A percentile compares a stretch with the other conserved stretches of the same genome.
phyloP scores from a whole-genome alignment of 2,797 vertebrate genomes.

The Hephaestus fuliginosus region DNA sequence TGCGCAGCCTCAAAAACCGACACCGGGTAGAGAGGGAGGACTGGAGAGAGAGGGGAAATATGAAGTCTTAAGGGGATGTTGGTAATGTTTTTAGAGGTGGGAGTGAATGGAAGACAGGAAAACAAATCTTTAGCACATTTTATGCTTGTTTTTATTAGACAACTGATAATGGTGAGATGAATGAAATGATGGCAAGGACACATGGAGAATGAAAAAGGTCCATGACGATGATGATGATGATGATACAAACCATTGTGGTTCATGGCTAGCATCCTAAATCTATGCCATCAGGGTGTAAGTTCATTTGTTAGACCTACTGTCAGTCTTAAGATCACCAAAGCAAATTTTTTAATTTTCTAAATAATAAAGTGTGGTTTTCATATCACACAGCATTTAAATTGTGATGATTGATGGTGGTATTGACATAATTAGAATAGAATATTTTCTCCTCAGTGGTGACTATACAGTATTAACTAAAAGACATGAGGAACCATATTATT shows the following conservation, averaged over 20 bases:
- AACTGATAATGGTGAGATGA: background rate
- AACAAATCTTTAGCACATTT: background rate
- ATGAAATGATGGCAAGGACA: background rate
- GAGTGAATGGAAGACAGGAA: background rate
- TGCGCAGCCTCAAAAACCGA: conserved; percentile 39
- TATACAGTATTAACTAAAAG: background rate
- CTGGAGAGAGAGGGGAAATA: conserved; percentile 9
- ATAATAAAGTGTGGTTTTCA: background rate
- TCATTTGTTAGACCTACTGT: background rate
- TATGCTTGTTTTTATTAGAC: background rate
- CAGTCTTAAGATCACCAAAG: background rate
- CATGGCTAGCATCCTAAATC: background rate
- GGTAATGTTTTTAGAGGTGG: conserved; percentile 11
- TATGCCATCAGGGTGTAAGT: background rate
- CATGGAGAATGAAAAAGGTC: background rate
- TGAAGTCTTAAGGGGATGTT: conserved; percentile 4
- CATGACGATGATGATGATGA: no score
- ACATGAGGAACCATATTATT: background rate
- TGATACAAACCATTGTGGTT: background rate
- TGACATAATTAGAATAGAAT: background rate
- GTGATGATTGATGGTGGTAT: background rate
- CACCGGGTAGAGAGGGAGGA: background rate
- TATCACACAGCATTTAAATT: background rate
- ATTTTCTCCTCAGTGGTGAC: background rate
- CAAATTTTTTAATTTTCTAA: background rate